A percentile compares a stretch with the other conserved stretches of the same genome.
These are phyloP conservation scores for Metellina segmentata DNA, from an alignment of 2,888 invertebrate genomes.

Conservation along the genomic window DNA sequence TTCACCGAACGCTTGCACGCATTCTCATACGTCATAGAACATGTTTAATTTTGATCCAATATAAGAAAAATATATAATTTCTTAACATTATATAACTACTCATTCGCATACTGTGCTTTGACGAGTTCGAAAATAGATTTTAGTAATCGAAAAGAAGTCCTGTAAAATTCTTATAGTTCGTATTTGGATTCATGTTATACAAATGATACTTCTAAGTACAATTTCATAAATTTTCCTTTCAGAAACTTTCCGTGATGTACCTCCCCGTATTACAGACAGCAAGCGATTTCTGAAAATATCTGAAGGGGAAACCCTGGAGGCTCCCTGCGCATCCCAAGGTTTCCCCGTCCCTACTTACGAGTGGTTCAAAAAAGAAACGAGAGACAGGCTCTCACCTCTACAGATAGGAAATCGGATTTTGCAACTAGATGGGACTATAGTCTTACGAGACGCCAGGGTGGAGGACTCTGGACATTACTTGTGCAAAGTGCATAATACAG, in stretches of 20 bases:
- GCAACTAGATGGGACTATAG: conserved; percentile 76
- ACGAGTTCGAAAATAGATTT: no score
- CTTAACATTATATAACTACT: no score
- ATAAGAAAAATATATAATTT: no score
- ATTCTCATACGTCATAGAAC: no score
- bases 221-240: neutral
- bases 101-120: no score
- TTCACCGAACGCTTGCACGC: no score
- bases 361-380: conserved; percentile 79
- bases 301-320: conserved; percentile 79
- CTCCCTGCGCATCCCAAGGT: conserved; percentile 81
- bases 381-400: conserved; percentile 42
- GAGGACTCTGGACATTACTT: conserved; percentile 76
- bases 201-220: neutral
- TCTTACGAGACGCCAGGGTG: conserved; percentile 69
- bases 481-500: conserved; percentile 77
- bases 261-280: conserved; percentile 77
- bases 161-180: neutral
- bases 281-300: conserved; percentile 64
- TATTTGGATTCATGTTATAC: neutral
- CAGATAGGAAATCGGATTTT: conserved; percentile 72
- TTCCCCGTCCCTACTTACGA: conserved; percentile 81
- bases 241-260: conserved; percentile 75
- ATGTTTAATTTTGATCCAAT: no score
- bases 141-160: neutral